phyloP scores from a whole-genome alignment of 2,113 vertebrate species.

The Proterorhinus semilunaris region DNA sequence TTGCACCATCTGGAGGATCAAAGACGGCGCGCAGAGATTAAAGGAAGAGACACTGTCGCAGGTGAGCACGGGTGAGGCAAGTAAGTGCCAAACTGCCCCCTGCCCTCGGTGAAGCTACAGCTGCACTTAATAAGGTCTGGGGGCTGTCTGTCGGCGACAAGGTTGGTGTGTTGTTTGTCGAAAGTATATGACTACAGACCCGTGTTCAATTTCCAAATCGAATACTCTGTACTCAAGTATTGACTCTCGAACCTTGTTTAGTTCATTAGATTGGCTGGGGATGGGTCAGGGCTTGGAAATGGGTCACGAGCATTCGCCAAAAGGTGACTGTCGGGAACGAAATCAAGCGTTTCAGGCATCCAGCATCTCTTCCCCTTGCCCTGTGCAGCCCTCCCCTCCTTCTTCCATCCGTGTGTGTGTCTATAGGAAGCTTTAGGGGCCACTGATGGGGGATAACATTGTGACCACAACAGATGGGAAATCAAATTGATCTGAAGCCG shows the following conservation, averaged over 20 bases:
- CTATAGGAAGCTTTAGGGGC: neutral
- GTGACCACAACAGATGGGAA: neutral
- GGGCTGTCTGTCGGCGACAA: conserved; percentile 18
- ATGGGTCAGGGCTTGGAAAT: too few relatives aligned
- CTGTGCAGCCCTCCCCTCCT: too few relatives aligned
- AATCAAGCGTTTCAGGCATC: too few relatives aligned
- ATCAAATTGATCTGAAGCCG: neutral
- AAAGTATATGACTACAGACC: too few relatives aligned
- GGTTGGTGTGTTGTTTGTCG: too few relatives aligned
- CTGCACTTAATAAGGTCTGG: conserved; percentile 45
- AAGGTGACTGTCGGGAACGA: too few relatives aligned
- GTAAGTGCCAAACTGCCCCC: conserved; percentile 41
- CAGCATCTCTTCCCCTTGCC: too few relatives aligned
- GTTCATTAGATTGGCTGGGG: too few relatives aligned
- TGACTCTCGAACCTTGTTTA: too few relatives aligned
- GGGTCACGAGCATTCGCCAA: too few relatives aligned
- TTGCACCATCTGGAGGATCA: conserved; percentile 28
- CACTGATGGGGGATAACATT: conserved; percentile 6
- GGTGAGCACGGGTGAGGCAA: conserved; percentile 51
- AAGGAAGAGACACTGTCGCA: conserved; percentile 27
- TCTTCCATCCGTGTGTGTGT: conserved; percentile 3
- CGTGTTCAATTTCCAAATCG: too few relatives aligned
- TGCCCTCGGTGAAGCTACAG: conserved; percentile 33
- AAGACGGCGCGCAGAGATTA: conserved; percentile 28
- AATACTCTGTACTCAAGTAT: too few relatives aligned